A percentile compares a stretch with the other conserved stretches of the same genome.
Conservation (phyloP, 2,113 vertebrate genomes). For the Percina caprodes region DNA sequence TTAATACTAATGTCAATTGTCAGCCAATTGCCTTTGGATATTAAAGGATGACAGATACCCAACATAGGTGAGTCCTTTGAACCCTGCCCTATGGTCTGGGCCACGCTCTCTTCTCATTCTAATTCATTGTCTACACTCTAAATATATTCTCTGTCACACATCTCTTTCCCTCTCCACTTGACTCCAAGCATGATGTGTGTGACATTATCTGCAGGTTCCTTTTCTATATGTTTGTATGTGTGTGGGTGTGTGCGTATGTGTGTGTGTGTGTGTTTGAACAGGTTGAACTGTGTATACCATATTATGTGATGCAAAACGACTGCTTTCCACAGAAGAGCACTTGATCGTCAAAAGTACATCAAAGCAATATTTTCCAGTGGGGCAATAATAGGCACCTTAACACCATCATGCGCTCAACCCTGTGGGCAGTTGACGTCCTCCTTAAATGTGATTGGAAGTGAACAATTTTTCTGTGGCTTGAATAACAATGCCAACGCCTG, state of each 20-base stretch:
- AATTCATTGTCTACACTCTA: neutral
- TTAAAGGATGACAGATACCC: constrained; percentile 2
- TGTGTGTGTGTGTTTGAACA: neutral
- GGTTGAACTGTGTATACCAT: constrained; percentile 6
- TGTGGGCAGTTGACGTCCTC: constrained; percentile 55
- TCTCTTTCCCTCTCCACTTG: constrained; percentile 5
- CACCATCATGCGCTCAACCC: constrained; percentile 72
- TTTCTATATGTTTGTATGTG: constrained; percentile 11
- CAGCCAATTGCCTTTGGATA: constrained; percentile 1
- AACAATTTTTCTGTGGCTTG: constrained; percentile 66
- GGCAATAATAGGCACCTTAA: constrained; percentile 68
- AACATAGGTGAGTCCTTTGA: constrained; percentile 7
- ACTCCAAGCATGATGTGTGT: constrained; percentile 1
- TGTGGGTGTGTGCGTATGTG: neutral
- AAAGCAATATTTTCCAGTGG: constrained; percentile 45
- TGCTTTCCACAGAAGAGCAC: constrained; percentile 59
- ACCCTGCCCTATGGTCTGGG: neutral
- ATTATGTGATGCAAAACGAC: constrained; percentile 27
- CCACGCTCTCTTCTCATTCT: neutral
- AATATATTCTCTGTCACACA: constrained; percentile 19
- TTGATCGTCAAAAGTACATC: constrained; percentile 63
- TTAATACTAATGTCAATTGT: constrained; percentile 9
- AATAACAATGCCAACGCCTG: constrained; percentile 75
- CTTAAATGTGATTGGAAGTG: constrained; percentile 48
- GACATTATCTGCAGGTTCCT: constrained; percentile 12